Percentiles rank a stretch among this genome's conserved stretches.
Evolutionary conservation across 1,140 invertebrate genomes (phyloP).

Genomic region (Papilio machaon): DNA sequence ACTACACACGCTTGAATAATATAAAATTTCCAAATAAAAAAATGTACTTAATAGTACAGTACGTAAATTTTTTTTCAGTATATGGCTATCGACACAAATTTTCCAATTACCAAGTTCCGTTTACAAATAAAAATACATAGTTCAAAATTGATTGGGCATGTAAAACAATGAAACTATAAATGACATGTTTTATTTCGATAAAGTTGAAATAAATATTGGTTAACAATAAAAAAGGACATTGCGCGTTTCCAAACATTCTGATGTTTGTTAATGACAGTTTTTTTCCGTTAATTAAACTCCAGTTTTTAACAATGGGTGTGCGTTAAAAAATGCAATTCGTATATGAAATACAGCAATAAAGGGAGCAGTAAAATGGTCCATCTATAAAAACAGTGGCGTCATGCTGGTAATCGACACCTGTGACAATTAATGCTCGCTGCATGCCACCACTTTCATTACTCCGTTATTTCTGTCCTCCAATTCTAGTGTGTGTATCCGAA

Average conservation of each 20-base stretch:
- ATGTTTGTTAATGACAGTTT: constrained; percentile 33
- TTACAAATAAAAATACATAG: not conserved
- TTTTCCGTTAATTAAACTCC: constrained; percentile 36
- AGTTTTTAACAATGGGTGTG: constrained; percentile 27
- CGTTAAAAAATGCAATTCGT: constrained; percentile 36
- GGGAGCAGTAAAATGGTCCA: constrained; percentile 48
- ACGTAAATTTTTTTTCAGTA: not conserved
- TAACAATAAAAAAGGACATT: constrained; percentile 24
- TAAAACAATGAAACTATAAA: constrained; percentile 20
- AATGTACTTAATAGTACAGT: no score
- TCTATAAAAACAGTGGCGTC: constrained; percentile 48
- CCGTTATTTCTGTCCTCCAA: constrained; percentile 49
- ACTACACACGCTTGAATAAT: not conserved
- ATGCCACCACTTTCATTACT: constrained; percentile 65
- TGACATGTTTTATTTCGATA: constrained; percentile 17
- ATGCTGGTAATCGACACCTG: constrained; percentile 71
- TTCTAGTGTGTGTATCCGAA: constrained; percentile 39
- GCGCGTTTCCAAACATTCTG: constrained; percentile 11
- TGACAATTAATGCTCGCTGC: constrained; percentile 68
- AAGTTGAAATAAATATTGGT: constrained; percentile 16
- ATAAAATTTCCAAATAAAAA: not conserved
- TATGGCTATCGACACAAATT: not conserved
- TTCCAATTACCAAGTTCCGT: not conserved
- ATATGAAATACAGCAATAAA: constrained; percentile 41
- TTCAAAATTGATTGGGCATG: not conserved